Evolutionary conservation across 1,140 invertebrate species (phyloP).

Genomic region (Zaprionus capensis): DNA sequence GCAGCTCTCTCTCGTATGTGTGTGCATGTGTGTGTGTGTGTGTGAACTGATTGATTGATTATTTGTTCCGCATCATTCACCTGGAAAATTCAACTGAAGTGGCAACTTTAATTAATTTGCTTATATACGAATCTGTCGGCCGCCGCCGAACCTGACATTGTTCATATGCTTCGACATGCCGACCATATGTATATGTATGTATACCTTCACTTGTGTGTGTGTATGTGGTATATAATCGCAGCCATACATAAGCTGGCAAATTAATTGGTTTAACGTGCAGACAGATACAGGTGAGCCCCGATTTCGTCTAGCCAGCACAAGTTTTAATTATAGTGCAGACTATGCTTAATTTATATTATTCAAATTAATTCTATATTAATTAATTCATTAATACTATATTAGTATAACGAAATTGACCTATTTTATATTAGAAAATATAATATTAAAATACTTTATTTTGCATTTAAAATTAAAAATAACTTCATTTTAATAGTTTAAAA

Average conservation of each 20-base stretch:
- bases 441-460: no score
- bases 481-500: not conserved
- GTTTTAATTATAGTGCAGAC: constrained; percentile 19
- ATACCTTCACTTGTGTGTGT: not conserved
- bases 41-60: constrained; percentile 83
- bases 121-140: constrained; percentile 57
- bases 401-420: constrained; percentile 1
- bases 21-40: constrained; percentile 39
- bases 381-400: not conserved
- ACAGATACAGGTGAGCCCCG: constrained; percentile 31
- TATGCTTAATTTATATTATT: constrained; percentile 11
- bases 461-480: not conserved
- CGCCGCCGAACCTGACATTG: constrained; percentile 43
- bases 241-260: constrained; percentile 61
- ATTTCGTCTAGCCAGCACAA: constrained; percentile 25
- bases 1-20: constrained; percentile 16
- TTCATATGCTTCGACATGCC: constrained; percentile 7
- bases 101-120: constrained; percentile 84
- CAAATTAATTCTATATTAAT: not conserved
- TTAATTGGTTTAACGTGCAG: constrained; percentile 50
- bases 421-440: not conserved
- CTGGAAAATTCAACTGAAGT: constrained; percentile 84
- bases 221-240: constrained; percentile 38
- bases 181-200: not conserved
- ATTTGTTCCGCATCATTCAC: constrained; percentile 84